These are phyloP conservation scores for Ciconia boyciana DNA, from an alignment of 2,113 vertebrate genomes.

Conservation along the genomic window DNA sequence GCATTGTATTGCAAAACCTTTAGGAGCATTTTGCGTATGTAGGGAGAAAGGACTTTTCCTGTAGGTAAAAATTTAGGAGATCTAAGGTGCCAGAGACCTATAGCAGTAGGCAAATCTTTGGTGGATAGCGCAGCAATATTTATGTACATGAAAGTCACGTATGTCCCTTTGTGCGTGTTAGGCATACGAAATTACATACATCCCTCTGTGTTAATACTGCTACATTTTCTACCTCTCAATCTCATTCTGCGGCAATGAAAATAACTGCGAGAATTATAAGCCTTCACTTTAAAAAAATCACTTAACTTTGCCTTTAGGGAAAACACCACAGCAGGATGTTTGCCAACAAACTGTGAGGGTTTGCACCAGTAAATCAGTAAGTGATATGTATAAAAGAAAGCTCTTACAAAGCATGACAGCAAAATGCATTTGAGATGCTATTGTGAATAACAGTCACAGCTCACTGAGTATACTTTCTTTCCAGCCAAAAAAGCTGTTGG, in stretches of 20 bases:
- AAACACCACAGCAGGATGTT: background rate
- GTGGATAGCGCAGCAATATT: background rate
- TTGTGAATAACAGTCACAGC: background rate
- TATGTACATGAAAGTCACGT: background rate
- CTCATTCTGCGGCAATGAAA: background rate
- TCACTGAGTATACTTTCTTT: background rate
- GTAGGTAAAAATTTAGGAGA: background rate
- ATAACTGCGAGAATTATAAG: background rate
- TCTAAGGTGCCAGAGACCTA: background rate
- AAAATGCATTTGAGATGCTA: background rate
- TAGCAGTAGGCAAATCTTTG: background rate
- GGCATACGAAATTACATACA: background rate
- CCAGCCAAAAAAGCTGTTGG: background rate
- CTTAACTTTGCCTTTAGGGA: background rate
- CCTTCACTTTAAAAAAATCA: background rate
- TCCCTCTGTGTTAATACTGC: background rate
- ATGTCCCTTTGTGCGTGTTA: background rate
- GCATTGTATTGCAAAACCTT: background rate
- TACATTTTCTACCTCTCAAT: background rate
- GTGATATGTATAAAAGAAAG: background rate
- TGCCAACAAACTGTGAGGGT: background rate
- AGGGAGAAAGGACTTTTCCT: background rate
- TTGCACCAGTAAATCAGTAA: background rate
- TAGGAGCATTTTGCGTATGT: background rate
- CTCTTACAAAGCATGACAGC: background rate